phyloP scores from a whole-genome alignment of 2,888 invertebrate genomes.

The Drosophila longiperda region DNA sequence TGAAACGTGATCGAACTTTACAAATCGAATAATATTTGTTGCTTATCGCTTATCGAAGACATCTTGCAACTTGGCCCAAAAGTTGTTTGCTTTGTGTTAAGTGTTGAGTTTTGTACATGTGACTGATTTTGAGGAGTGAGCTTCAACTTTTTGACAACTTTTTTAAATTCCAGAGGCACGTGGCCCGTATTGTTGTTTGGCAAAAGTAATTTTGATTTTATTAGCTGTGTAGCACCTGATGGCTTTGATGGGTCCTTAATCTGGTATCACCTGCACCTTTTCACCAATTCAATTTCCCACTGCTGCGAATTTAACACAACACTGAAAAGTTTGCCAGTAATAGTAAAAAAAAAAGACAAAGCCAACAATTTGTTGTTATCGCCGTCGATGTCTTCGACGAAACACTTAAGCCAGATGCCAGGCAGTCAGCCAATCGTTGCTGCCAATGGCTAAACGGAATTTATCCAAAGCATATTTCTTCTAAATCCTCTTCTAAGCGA shows the following conservation, averaged over 20 bases:
- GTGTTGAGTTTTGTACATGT: slow-evolving; percentile 59
- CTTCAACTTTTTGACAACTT: slow-evolving; percentile 70
- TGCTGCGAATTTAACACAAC: slow-evolving; percentile 58
- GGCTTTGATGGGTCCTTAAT: slow-evolving; percentile 48
- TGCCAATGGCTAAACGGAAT: slow-evolving; percentile 30
- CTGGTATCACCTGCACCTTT: slow-evolving; percentile 21
- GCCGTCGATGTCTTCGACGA: slow-evolving; percentile 48
- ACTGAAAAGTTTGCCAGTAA: slow-evolving; percentile 49
- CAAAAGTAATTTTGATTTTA: slow-evolving; percentile 80
- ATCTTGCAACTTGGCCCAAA: slow-evolving; percentile 12
- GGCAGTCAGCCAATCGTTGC: slow-evolving; percentile 49
- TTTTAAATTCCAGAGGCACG: slow-evolving; percentile 70
- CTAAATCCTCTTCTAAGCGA: slow-evolving; percentile 9
- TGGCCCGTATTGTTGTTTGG: slow-evolving; percentile 37
- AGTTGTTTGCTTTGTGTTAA: slow-evolving; percentile 27
- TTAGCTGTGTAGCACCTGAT: slow-evolving; percentile 79
- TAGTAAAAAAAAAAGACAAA: slow-evolving; percentile 7
- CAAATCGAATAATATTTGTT: slow-evolving; percentile 67
- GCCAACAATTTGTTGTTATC: slow-evolving; percentile 59
- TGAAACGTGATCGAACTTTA: slow-evolving; percentile 64
- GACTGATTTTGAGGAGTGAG: slow-evolving; percentile 68
- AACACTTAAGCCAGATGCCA: slow-evolving; percentile 61
- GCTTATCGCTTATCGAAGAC: slow-evolving; percentile 32
- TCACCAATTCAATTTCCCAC: slow-evolving; percentile 70
- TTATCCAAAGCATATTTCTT: slow-evolving; percentile 11